Base-by-base conservation (phyloP, 2,113 vertebrate species). In the Leptosomus discolor region DNA sequence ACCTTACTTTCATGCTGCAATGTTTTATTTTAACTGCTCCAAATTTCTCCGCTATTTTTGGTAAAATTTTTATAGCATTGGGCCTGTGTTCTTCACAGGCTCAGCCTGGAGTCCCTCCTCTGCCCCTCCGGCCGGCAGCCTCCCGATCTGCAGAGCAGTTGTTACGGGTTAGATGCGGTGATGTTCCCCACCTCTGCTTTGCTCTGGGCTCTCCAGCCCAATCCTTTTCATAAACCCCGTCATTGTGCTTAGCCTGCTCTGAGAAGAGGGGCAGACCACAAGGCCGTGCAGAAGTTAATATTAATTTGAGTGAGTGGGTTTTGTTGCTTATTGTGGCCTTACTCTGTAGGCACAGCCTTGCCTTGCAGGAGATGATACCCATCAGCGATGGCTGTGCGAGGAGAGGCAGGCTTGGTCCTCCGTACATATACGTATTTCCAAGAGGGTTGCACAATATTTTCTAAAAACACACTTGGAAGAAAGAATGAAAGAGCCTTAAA, bases 81-180 rank as follows among this genome's bases (percentile, higher is more conserved):
- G n/a, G 34, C 20, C 4, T 1, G 3, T 12, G 26, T 37, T n/a
- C 15, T 36, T 56, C 41, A 10, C 1, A 1, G 57, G 36, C 8
- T 74, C 30, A 54, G 61, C 30, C 13, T 13, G 18, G 54, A 34
- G 56, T 46, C 26, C 41, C 54, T 46, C 12, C 34, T 60, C n/a
- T 39, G 9, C 6, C 30, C 36, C 24, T 37, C 36, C 1, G 15
- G 8, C 60, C 3, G 14, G 39, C 34, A 60, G n/a, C 53, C n/a
- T 53, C 39, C 15, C 24, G 8, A 0, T 1, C 45, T 20, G 51
- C 61, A n/a, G 24, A 29, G 27, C 34, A 34, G 15, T 5, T 15
- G 15, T 17, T 18, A 41, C 3, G 69, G 68, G 21, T 41, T 32
- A 41, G 37, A 73, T 9, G 2, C 11, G 36, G 24, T 26, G 68